A percentile compares a stretch with the other conserved stretches of the same genome.
Evolutionary conservation across 2,113 vertebrate genomes (phyloP).

Genomic region (Lepus europaeus): DNA sequence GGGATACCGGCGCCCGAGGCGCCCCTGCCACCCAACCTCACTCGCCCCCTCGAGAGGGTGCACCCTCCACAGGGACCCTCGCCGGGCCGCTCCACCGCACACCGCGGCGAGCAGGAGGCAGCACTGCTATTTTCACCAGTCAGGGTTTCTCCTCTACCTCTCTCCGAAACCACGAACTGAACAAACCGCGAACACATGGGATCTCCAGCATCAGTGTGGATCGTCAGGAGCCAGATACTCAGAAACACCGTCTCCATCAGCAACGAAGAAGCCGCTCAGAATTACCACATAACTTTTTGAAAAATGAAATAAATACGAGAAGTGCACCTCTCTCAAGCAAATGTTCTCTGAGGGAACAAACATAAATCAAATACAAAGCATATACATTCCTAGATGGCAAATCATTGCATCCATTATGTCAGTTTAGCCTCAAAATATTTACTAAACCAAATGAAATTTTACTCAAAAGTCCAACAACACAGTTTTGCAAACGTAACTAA

Average conservation of each 20-base stretch:
- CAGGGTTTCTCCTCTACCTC: not conserved
- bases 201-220: not conserved
- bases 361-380: not conserved
- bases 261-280: not conserved
- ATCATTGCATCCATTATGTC: not conserved
- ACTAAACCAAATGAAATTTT: not conserved
- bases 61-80: too few species aligned
- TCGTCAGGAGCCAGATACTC: not conserved
- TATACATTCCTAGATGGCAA: not conserved
- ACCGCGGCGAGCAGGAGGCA: not conserved
- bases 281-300: not conserved
- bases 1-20: too few species aligned
- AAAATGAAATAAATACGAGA: not conserved
- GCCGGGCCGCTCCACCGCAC: too few species aligned
- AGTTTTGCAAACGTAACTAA: not conserved
- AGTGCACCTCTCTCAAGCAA: not conserved
- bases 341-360: not conserved
- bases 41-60: too few species aligned
- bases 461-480: not conserved
- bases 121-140: rapidly evolving
- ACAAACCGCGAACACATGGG: not conserved
- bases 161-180: not conserved
- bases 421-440: not conserved
- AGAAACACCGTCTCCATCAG: not conserved
- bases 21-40: too few species aligned